These are phyloP conservation scores for Dermolepida albohirtum DNA, from an alignment of 2,888 invertebrate genomes.

Conservation along the genomic window DNA sequence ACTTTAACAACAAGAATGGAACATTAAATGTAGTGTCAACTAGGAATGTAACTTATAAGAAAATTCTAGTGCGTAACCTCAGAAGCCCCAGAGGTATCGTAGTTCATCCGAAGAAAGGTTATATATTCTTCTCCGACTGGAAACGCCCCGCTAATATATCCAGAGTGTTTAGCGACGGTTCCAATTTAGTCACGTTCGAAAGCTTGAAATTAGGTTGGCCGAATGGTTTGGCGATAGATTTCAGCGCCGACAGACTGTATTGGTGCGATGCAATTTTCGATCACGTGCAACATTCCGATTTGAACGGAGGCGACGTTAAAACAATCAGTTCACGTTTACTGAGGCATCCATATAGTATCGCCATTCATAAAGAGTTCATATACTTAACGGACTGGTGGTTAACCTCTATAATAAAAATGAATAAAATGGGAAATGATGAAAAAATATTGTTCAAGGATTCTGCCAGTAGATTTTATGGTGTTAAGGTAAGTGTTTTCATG, in stretches of 20 bases:
- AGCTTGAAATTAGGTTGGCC: slow-evolving; percentile 97
- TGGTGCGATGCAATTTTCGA: slow-evolving; percentile 98
- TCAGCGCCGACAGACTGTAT: slow-evolving; percentile 86
- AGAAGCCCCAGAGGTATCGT: slow-evolving; percentile 96
- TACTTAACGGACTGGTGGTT: slow-evolving; percentile 98
- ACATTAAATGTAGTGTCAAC: slow-evolving; percentile 94
- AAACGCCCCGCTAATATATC: slow-evolving; percentile 97
- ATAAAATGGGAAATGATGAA: slow-evolving; percentile 91
- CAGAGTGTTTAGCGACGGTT: slow-evolving; percentile 91
- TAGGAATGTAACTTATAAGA: slow-evolving; percentile 83
- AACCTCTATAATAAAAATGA: slow-evolving; percentile 91
- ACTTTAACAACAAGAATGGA: slow-evolving; percentile 94
- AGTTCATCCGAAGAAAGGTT: slow-evolving; percentile 95
- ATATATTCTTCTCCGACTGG: slow-evolving; percentile 96
- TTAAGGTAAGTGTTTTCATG: slow-evolving; percentile 70
- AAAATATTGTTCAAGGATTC: slow-evolving; percentile 89
- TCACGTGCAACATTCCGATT: slow-evolving; percentile 92
- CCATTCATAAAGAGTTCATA: slow-evolving; percentile 90
- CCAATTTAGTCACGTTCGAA: slow-evolving; percentile 86
- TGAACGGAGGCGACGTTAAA: slow-evolving; percentile 91
- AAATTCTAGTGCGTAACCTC: slow-evolving; percentile 86
- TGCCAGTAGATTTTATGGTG: slow-evolving; percentile 90
- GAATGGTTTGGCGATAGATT: slow-evolving; percentile 95
- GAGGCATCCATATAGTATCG: slow-evolving; percentile 91
- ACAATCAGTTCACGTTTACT: slow-evolving; percentile 90